Conservation (phyloP, 2,113 vertebrate genomes). For the Chloropsis cyanopogon region DNA sequence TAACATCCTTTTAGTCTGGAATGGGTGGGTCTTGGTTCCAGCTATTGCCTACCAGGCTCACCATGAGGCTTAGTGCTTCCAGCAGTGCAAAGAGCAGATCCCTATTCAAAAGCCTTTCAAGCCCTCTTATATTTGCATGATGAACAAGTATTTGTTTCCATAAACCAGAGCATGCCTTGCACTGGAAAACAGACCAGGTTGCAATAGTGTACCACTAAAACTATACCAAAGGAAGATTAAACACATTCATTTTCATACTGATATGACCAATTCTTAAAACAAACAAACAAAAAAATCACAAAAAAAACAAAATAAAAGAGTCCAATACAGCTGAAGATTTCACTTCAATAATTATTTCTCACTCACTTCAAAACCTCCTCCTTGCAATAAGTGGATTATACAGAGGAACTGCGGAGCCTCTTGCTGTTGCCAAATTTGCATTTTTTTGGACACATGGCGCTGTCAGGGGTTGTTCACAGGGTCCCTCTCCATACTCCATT, state of each 20-base stretch:
- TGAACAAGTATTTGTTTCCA: background rate
- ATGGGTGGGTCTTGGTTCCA: background rate
- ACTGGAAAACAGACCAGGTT: background rate
- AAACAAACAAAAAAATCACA: background rate
- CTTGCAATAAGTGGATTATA: background rate
- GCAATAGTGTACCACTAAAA: background rate
- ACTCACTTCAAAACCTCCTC: background rate
- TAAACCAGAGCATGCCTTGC: background rate
- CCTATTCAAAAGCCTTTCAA: background rate
- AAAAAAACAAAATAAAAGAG: background rate
- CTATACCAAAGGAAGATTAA: background rate
- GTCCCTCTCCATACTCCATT: background rate
- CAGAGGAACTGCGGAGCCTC: background rate
- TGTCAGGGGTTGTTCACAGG: background rate
- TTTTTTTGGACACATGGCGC: accelerated
- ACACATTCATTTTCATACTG: background rate
- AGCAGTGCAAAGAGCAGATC: background rate
- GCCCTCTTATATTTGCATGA: background rate
- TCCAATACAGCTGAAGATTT: background rate
- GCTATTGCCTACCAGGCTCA: background rate
- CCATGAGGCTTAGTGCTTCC: background rate
- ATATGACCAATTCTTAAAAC: background rate
- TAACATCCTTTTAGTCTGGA: background rate
- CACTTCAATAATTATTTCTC: background rate
- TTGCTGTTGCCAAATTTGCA: background rate